Evolutionary conservation across 2,797 vertebrate genomes (phyloP).

Genomic region (Acanthis flammea): DNA sequence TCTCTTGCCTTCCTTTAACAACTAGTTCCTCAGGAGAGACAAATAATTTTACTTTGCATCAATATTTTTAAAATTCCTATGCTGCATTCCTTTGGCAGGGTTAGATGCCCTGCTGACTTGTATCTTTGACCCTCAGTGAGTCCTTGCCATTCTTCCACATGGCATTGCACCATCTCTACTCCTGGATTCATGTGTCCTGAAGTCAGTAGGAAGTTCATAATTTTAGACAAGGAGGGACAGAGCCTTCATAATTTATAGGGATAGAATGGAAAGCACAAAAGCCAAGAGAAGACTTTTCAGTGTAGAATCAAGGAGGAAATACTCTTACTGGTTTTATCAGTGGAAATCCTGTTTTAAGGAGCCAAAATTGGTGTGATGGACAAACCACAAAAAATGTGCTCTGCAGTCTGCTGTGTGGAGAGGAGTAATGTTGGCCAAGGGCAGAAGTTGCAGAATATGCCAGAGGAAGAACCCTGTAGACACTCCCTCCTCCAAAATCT

Average conservation of each 20-base stretch:
- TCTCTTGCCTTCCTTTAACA: background rate
- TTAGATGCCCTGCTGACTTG: background rate
- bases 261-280: background rate
- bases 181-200: background rate
- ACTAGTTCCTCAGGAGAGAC: background rate
- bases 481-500: background rate
- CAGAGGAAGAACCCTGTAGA: background rate
- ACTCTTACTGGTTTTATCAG: background rate
- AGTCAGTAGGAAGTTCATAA: background rate
- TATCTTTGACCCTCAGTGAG: background rate
- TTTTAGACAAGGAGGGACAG: background rate
- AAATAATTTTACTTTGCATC: background rate
- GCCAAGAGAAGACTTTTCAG: background rate
- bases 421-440: background rate
- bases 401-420: background rate
- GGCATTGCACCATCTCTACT: background rate
- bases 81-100: background rate
- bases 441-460: background rate
- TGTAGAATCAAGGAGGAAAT: background rate
- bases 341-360: background rate
- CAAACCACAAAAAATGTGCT: background rate
- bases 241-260: background rate
- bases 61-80: background rate
- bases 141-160: background rate
- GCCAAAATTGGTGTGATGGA: background rate